Evolutionary conservation across 2,797 vertebrate species (phyloP).

Genomic region (Molossus molossus): DNA sequence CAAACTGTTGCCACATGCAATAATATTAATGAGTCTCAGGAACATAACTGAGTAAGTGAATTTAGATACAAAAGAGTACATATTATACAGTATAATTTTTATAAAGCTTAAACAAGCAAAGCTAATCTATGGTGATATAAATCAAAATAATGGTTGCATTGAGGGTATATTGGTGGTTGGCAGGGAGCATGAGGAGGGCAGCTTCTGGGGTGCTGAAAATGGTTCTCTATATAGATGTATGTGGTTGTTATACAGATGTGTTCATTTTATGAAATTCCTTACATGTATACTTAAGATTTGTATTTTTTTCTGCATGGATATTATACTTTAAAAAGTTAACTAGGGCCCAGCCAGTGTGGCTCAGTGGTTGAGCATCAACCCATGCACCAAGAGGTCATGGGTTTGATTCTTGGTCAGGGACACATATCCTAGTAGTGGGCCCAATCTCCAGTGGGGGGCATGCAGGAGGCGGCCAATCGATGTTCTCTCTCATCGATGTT

Average conservation of each 20-base stretch:
- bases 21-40: constrained; percentile 18
- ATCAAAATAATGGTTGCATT: constrained; percentile 31
- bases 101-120: constrained; percentile 51
- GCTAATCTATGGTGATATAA: not conserved
- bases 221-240: not conserved
- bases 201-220: not conserved
- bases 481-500: too few relatives aligned
- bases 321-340: constrained; percentile 13
- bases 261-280: constrained; percentile 64
- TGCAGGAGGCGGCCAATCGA: too few relatives aligned
- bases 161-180: not conserved
- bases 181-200: not conserved
- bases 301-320: constrained; percentile 28
- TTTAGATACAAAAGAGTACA: constrained; percentile 3
- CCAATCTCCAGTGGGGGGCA: too few relatives aligned
- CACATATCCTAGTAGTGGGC: too few relatives aligned
- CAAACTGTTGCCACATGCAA: not conserved
- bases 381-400: too few relatives aligned
- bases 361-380: too few relatives aligned
- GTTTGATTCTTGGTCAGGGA: too few relatives aligned
- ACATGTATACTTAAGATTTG: not conserved
- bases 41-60: constrained; percentile 43
- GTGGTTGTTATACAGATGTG: constrained; percentile 35
- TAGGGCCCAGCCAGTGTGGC: too few relatives aligned
- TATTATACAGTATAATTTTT: not conserved